These are phyloP conservation scores for Drosophila sucinea DNA, from an alignment of 1,140 invertebrate species.

Conservation along the genomic window DNA sequence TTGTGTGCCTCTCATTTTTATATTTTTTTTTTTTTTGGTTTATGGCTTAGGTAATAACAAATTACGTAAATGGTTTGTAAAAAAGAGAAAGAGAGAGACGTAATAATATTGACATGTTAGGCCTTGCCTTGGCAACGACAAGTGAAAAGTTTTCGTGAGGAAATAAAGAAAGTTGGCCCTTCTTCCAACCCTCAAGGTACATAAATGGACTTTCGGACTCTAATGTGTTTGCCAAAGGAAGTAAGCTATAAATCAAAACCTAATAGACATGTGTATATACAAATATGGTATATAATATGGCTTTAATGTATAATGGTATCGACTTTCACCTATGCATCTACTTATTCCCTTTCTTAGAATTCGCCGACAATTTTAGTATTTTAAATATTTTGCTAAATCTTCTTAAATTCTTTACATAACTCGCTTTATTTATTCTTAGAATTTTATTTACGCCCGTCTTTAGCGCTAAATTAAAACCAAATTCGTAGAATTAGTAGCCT, in stretches of 20 bases:
- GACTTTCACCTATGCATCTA: too few relatives aligned
- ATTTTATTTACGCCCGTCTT: not conserved
- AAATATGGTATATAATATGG: not conserved
- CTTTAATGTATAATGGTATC: too few relatives aligned
- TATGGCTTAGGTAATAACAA: constrained; percentile 60
- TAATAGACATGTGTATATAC: not conserved
- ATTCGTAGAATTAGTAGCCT: not conserved
- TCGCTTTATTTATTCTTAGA: not conserved
- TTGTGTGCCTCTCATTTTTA: not conserved
- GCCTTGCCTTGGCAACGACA: constrained; percentile 6
- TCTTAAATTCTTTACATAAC: not conserved
- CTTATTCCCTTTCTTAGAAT: too few relatives aligned
- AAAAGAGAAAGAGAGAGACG: constrained; percentile 19
- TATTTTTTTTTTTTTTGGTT: constrained; percentile 33
- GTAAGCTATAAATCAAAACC: constrained; percentile 49
- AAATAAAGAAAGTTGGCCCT: constrained; percentile 17
- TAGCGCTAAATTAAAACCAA: not conserved
- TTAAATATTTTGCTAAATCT: too few relatives aligned
- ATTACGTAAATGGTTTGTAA: constrained; percentile 63
- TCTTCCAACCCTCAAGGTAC: constrained; percentile 4
- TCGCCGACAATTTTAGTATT: too few relatives aligned
- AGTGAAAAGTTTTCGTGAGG: constrained; percentile 38
- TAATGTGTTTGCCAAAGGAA: constrained; percentile 13
- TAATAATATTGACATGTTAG: constrained; percentile 37
- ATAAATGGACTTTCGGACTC: constrained; percentile 1